phyloP scores from a whole-genome alignment of 2,113 vertebrate species.

The Caranx melampygus region DNA sequence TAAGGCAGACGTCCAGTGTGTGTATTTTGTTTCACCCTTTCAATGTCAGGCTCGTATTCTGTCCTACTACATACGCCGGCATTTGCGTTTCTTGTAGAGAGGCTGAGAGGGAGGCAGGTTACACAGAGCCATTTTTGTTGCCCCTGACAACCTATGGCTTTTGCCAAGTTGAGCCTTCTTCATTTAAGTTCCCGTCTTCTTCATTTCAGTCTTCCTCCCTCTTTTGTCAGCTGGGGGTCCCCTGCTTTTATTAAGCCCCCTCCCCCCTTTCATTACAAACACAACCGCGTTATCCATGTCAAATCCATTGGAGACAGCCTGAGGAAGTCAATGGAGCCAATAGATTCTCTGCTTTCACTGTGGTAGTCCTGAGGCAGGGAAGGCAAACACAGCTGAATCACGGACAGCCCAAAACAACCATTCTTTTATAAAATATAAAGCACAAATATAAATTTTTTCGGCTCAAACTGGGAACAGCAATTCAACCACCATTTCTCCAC shows the following conservation, averaged over 20 bases:
- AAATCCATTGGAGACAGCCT: conserved; percentile 80
- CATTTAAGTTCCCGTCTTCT: conserved; percentile 60
- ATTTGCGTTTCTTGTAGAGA: conserved; percentile 34
- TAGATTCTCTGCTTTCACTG: conserved; percentile 64
- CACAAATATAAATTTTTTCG: conserved; percentile 2
- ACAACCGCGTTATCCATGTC: conserved; percentile 79
- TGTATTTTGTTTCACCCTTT: conserved; percentile 67
- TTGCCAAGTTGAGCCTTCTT: conserved; percentile 71
- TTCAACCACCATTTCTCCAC: background rate
- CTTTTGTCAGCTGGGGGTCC: conserved; percentile 64
- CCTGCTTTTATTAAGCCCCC: conserved; percentile 66
- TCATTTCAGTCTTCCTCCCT: conserved; percentile 53
- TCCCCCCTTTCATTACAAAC: conserved; percentile 76
- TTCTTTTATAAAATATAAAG: conserved; percentile 27
- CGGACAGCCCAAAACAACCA: conserved; percentile 42
- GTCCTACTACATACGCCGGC: conserved; percentile 28
- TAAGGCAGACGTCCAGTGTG: conserved; percentile 50
- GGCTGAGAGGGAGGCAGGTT: conserved; percentile 30
- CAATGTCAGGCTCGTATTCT: conserved; percentile 56
- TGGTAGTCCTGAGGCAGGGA: conserved; percentile 46
- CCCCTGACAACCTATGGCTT: conserved; percentile 74
- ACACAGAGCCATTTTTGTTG: conserved; percentile 61
- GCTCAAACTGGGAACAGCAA: background rate
- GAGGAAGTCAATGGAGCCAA: conserved; percentile 78
- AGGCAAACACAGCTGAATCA: conserved; percentile 30